These are phyloP conservation scores for Tiphia femorata DNA, from an alignment of 2,888 invertebrate genomes.

Conservation along the genomic window DNA sequence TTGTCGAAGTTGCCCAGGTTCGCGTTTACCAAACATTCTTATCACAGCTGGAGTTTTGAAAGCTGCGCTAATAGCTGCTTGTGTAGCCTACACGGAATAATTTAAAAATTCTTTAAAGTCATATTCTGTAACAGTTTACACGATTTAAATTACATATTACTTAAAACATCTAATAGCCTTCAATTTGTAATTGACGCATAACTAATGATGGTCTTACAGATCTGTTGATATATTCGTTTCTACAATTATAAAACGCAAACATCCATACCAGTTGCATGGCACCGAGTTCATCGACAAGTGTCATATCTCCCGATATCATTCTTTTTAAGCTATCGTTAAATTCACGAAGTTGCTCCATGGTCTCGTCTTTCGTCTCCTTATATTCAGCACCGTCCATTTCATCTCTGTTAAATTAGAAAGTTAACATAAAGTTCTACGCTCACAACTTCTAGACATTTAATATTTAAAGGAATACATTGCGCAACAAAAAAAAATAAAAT, in stretches of 20 bases:
- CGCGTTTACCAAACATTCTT: conserved; percentile 78
- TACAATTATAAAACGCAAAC: neutral
- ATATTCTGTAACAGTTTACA: neutral
- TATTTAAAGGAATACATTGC: neutral
- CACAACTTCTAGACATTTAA: neutral
- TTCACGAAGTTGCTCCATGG: conserved; percentile 79
- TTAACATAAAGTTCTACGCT: neutral
- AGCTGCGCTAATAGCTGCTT: conserved; percentile 80
- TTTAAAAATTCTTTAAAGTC: neutral
- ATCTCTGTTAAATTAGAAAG: conserved; percentile 67
- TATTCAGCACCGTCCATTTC: conserved; percentile 77
- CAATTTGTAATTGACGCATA: neutral
- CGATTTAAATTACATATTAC: neutral
- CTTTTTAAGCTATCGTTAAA: conserved; percentile 76
- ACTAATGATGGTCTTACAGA: conserved; percentile 6
- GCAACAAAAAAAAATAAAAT: neutral
- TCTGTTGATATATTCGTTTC: neutral
- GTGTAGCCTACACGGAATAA: conserved; percentile 73
- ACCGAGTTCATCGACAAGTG: conserved; percentile 76
- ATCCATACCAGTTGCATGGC: conserved; percentile 75
- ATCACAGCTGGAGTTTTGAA: conserved; percentile 83
- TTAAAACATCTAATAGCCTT: neutral
- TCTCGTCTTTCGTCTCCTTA: conserved; percentile 77
- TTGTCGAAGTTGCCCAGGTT: conserved; percentile 76
- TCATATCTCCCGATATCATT: conserved; percentile 77